Evolutionary conservation across 2,797 vertebrate species (phyloP).

Genomic region (Balearica regulorum): DNA sequence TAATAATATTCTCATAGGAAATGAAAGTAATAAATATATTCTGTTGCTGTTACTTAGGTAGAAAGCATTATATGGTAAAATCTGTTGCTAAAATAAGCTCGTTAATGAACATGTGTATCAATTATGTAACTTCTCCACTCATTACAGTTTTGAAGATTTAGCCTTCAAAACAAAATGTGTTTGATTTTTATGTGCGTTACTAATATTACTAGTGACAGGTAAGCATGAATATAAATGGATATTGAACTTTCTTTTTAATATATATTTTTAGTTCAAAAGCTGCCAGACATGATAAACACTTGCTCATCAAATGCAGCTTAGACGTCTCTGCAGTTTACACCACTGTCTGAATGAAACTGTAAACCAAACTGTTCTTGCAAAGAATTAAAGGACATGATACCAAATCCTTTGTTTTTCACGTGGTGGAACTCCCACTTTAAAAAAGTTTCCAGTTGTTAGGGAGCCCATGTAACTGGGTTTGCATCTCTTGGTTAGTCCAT

Average conservation of each 20-base stretch:
- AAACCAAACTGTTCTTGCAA: not conserved
- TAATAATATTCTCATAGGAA: not conserved
- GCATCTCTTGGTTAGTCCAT: not conserved
- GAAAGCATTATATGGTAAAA: not conserved
- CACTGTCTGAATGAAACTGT: not conserved
- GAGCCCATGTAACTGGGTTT: not conserved
- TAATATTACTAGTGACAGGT: not conserved
- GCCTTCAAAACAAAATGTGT: not conserved
- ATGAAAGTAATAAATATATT: not conserved
- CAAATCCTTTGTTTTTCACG: not conserved
- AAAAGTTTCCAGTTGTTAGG: not conserved
- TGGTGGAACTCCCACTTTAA: not conserved
- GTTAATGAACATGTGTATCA: not conserved
- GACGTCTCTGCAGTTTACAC: not conserved
- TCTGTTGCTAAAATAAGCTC: not conserved
- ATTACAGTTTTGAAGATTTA: not conserved
- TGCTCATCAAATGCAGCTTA: not conserved
- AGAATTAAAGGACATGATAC: not conserved
- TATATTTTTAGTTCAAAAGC: slow-evolving; percentile 15
- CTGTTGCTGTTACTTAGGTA: not conserved
- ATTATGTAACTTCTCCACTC: slow-evolving; percentile 2
- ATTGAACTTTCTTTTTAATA: not conserved
- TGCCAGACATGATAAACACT: not conserved
- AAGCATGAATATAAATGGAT: not conserved
- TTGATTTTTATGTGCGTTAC: slow-evolving; percentile 10